Evolutionary conservation across 2,888 invertebrate genomes (phyloP).

Genomic region (Parnassius mnemosyne): DNA sequence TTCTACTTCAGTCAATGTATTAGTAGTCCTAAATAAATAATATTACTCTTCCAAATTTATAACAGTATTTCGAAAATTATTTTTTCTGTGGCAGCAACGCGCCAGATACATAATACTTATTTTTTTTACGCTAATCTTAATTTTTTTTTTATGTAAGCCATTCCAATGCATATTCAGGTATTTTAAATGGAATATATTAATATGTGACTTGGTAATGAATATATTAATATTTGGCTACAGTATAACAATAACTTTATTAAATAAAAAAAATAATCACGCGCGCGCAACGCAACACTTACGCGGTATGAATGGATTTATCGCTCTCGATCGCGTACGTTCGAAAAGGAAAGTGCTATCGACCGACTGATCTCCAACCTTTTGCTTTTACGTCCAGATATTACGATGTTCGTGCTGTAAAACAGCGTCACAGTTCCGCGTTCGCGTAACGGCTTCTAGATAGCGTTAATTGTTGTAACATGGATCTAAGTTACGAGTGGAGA

Average conservation of each 20-base stretch:
- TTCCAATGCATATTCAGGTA: too few species aligned
- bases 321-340: background rate
- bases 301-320: constrained; percentile 10
- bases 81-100: too few species aligned
- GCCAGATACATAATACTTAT: too few species aligned
- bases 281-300: background rate
- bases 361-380: constrained; percentile 20
- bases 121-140: too few species aligned
- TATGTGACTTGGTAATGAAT: too few species aligned
- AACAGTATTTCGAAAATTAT: too few species aligned
- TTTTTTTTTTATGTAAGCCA: too few species aligned
- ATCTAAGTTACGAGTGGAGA: background rate
- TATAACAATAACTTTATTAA: background rate
- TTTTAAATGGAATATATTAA: too few species aligned
- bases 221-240: too few species aligned
- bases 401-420: constrained; percentile 4
- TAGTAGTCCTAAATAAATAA: too few species aligned
- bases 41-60: too few species aligned
- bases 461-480: background rate
- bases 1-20: too few species aligned
- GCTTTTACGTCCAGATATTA: constrained; percentile 2
- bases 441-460: background rate
- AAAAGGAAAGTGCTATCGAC: constrained; percentile 20
- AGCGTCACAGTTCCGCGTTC: constrained; percentile 1
- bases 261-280: background rate